Evolutionary conservation across 2,888 invertebrate genomes (phyloP), one percentile per base, ranked within the genome.

Genomic region (Arctia plantaginis): DNA sequence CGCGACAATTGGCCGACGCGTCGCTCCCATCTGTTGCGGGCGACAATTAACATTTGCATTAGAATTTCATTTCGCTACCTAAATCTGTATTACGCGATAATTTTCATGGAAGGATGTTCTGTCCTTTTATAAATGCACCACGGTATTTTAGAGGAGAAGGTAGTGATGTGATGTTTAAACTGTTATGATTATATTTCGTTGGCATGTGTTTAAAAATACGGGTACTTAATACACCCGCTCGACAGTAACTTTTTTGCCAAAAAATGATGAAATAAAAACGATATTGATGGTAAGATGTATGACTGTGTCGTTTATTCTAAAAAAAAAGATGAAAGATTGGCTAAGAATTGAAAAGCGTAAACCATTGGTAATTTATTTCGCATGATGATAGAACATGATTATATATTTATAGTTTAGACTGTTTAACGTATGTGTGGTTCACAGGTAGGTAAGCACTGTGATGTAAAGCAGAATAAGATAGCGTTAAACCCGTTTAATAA

Each of bases 1-100:
- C 88, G 91, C 94, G 94, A 93, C 95, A 91, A 95, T 94, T 93
- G 94, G 91, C 88, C 89, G 89, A 84, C 90, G 89, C 91, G 93
- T 94, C 93, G 92, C 88, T 86, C 89, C 93, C 95, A 95, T 93
- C 95, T 95, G 95, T 93, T 94, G 94, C 93, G 88, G 90, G 84
- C 85, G 85, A 87, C 91, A 91, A 94, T 94, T 94, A 94, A 92
- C 92, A 92, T 92, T 92, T 90, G 90, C 90, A 91, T 94, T 94
- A 94, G 93, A 88, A 89, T 86, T 85, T 87, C 85, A 88, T 87
- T 89, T 89, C 84, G 77, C 82, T 81, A 77, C 76, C 76, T 79
- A 83, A 84, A 84, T 83, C 79, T 79, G 78, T 81, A 84, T 84
- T 84, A 81, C 68, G 79, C 73, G 72, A 82, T 83, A 78, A 83